Percentiles rank a stretch among this genome's conserved stretches.
phyloP scores from a whole-genome alignment of 1,140 invertebrate genomes.

The Psilanteris sp. region DNA sequence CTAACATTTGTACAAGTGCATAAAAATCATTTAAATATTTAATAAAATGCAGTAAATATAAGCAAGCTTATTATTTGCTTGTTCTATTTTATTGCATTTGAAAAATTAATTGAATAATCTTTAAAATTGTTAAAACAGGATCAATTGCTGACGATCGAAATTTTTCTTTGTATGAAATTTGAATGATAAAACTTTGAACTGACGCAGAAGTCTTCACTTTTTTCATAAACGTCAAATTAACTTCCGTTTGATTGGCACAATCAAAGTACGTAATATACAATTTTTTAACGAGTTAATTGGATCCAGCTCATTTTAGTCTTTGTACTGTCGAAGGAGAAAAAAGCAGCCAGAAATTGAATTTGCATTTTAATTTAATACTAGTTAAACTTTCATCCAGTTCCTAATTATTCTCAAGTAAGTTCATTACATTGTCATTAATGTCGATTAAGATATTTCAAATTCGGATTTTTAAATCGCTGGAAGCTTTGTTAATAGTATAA shows the following conservation, averaged over 20 bases:
- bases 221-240: constrained; percentile 8
- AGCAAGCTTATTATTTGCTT: too few species aligned
- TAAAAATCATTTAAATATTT: too few species aligned
- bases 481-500: constrained; percentile 7
- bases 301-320: constrained; percentile 22
- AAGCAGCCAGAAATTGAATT: constrained; percentile 62
- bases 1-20: too few species aligned
- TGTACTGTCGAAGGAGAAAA: constrained; percentile 44
- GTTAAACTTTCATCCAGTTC: constrained; percentile 35
- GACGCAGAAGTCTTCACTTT: background rate
- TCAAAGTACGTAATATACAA: constrained; percentile 22
- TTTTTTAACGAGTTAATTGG: constrained; percentile 30
- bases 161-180: too few species aligned
- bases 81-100: too few species aligned
- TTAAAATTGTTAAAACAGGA: too few species aligned
- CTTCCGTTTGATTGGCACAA: constrained; percentile 20
- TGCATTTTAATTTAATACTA: constrained; percentile 45
- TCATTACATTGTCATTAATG: constrained; percentile 37
- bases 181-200: too few species aligned
- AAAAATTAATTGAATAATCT: too few species aligned
- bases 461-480: constrained; percentile 13
- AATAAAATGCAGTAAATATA: too few species aligned
- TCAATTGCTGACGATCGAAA: too few species aligned
- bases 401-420: constrained; percentile 39
- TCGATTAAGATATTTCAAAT: constrained; percentile 39